Evolutionary conservation across 2,888 invertebrate genomes (phyloP), one percentile per base, ranked within the genome.

Genomic region (Ctenicera cuprea): DNA sequence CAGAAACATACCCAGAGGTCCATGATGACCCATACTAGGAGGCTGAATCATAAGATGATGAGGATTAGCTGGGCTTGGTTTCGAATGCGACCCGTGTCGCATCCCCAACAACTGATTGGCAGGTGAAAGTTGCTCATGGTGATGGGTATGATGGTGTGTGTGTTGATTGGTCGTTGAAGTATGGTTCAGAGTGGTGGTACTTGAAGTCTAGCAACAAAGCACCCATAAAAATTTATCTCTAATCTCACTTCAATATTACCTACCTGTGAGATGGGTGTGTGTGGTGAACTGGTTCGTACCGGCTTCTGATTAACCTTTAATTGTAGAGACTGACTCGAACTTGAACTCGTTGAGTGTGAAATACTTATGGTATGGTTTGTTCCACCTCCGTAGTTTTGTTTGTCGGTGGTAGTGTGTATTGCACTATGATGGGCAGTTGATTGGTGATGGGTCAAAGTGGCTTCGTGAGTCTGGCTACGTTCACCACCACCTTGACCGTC

Each of bases 41-140:
- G 91, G 91, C 80, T 91, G 92, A 72, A 91, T 91, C 91, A 92
- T 91, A 62, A 91, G 85, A 79, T 91, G 91, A 83, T 90, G 91
- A 0, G 87, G 86, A 77, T 87, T 86, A 2, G 85, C 81, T 11
- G 84, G 82, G 16, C 82, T 81, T 2, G 83, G 82, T 14, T 71
- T 83, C 77, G 64, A 1, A 90, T 76, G 92, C 83, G 90, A 89
- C 9, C 89, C 88, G 57, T 90, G 89, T 52, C 91, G 85, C 87
- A 91, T 88, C 82, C 89, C 89, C 14, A 89, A 87, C 66, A 86
- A 68, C 69, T 84, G 83, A 67, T 80, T 85, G 0, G 92, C 92
- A 41, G 92, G 90, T 54, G 92, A 84, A 74, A 93, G 88, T 80
- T 92, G 92, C 77, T 93, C 93, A 80, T 93, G 93, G 78, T 91